These are phyloP conservation scores for Ceratoteleas bidentatus DNA, from an alignment of 1,140 invertebrate species.

Conservation along the genomic window DNA sequence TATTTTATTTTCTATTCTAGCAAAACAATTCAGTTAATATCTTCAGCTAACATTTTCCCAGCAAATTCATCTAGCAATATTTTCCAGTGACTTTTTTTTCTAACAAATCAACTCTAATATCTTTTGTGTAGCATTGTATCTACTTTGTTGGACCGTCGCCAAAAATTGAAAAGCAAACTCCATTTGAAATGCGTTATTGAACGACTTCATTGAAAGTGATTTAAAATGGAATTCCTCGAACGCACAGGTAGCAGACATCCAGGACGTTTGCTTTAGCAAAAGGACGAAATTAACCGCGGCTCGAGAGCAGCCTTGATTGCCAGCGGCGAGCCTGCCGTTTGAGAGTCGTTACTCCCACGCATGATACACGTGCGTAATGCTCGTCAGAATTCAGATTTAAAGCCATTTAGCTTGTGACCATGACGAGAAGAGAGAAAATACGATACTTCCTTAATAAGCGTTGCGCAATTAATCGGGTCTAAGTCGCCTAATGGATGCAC, in stretches of 20 bases:
- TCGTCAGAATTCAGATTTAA: conserved; percentile 44
- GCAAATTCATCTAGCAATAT: no score
- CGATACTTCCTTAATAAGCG: conserved; percentile 50
- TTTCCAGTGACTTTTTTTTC: no score
- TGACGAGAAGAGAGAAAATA: conserved; percentile 44
- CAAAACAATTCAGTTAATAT: no score
- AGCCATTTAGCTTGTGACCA: conserved; percentile 48
- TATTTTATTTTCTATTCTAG: no score
- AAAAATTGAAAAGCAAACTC: no score
- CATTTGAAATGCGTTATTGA: no score
- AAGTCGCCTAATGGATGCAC: neutral
- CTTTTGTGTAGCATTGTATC: no score
- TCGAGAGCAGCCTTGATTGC: conserved; percentile 30
- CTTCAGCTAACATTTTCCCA: no score
- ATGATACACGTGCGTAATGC: conserved; percentile 44
- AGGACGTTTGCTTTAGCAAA: conserved; percentile 21
- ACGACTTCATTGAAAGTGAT: neutral
- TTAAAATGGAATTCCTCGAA: neutral
- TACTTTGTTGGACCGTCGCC: no score
- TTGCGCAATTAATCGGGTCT: conserved; percentile 39
- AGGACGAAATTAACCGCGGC: conserved; percentile 22
- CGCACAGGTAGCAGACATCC: neutral
- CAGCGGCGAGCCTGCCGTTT: conserved; percentile 20
- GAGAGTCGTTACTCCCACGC: conserved; percentile 56
- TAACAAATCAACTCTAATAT: no score